A percentile compares a stretch with the other conserved stretches of the same genome.
Conservation (phyloP, 2,888 invertebrate species). For the Labia minor region DNA sequence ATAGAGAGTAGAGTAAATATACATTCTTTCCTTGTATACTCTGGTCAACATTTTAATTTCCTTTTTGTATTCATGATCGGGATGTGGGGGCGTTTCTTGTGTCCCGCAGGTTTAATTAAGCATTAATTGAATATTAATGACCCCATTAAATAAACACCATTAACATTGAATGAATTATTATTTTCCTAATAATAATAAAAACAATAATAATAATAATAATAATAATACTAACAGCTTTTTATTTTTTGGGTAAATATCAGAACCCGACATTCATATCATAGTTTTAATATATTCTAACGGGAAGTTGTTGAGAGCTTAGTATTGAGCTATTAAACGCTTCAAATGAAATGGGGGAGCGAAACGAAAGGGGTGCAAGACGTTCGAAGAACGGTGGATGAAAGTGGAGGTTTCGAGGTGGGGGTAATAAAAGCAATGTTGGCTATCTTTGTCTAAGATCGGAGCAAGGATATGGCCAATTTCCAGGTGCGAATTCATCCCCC, state of each 20-base stretch:
- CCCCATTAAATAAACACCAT: not conserved
- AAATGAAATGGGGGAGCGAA: not conserved
- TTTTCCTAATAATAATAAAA: not conserved
- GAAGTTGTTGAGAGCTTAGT: slow-evolving; percentile 8
- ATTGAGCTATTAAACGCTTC: slow-evolving; percentile 4
- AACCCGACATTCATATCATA: not conserved
- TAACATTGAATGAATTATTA: not conserved
- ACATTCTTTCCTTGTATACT: too few relatives aligned
- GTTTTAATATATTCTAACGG: slow-evolving; percentile 1
- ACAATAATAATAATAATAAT: not conserved
- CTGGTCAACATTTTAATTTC: too few relatives aligned
- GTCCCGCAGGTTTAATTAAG: not conserved
- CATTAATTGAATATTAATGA: slow-evolving; percentile 4
- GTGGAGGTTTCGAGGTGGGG: not conserved
- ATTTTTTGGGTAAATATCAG: not conserved
- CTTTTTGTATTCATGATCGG: too few relatives aligned
- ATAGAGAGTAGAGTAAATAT: too few relatives aligned
- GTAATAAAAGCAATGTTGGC: not conserved
- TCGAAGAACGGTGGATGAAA: too few relatives aligned
- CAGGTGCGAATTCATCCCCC: slow-evolving; percentile 3
- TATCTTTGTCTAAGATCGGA: not conserved
- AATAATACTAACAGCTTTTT: not conserved
- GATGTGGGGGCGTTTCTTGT: not conserved
- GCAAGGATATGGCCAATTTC: slow-evolving; percentile 4
- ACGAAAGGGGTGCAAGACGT: not conserved